A percentile compares a stretch with the other conserved stretches of the same genome.
Conservation (phyloP, 2,113 vertebrate species). For the Cephalopterus ornatus region DNA sequence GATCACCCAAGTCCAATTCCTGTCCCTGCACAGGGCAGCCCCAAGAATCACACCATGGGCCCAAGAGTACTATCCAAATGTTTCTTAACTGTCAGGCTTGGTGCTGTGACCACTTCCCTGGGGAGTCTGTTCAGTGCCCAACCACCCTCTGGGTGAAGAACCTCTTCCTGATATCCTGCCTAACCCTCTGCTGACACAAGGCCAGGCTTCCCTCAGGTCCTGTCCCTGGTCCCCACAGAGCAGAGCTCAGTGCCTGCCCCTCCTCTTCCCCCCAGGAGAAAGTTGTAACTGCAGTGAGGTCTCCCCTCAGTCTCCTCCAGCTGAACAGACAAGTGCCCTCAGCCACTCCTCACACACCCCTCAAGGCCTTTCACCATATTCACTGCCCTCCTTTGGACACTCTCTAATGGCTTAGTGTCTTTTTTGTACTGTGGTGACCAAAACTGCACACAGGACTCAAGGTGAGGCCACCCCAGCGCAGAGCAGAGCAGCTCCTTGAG, state of each 20-base stretch:
- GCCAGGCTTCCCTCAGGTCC: not conserved
- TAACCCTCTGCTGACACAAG: not conserved
- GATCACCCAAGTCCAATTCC: not conserved
- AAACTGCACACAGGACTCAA: not conserved
- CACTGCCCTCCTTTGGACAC: not conserved
- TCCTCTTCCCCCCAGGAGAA: not conserved
- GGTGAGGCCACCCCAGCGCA: not conserved
- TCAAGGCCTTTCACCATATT: not conserved
- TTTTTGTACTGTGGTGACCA: not conserved
- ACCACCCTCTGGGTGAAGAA: not conserved
- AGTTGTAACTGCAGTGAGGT: not conserved
- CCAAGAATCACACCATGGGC: not conserved
- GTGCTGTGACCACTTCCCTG: not conserved
- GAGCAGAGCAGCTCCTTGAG: not conserved
- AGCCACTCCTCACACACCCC: not conserved
- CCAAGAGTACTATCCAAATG: not conserved
- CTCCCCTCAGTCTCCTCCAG: not conserved
- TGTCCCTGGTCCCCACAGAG: not conserved
- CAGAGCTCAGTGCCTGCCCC: not conserved
- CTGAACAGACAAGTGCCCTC: not conserved
- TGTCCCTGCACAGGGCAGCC: not conserved
- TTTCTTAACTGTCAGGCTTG: not conserved
- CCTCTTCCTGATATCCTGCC: not conserved
- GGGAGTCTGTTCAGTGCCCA: not conserved
- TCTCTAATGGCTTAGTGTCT: not conserved